A percentile compares a stretch with the other conserved stretches of the same genome.
phyloP scores from a whole-genome alignment of 2,113 vertebrate genomes.

The Pluvianellus socialis region DNA sequence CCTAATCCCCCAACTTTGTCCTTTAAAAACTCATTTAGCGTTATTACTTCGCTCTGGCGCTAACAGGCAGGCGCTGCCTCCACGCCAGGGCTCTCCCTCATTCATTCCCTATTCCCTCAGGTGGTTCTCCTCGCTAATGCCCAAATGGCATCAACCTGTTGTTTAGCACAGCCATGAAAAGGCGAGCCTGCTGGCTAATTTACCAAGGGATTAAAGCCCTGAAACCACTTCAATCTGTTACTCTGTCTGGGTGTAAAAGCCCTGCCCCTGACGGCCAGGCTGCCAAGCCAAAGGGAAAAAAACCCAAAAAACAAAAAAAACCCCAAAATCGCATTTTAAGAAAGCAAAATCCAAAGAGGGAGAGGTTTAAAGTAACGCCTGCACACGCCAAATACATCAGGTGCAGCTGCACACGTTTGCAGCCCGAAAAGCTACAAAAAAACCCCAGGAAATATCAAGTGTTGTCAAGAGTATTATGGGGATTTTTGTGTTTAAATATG shows the following conservation, averaged over 20 bases:
- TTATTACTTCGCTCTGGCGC: background rate
- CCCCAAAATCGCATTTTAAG: conserved; percentile 56
- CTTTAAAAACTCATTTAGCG: conserved; percentile 15
- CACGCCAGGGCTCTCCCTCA: conserved; percentile 21
- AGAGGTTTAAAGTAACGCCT: conserved; percentile 48
- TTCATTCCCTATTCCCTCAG: conserved; percentile 75
- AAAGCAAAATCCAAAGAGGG: conserved; percentile 72
- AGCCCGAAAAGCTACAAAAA: background rate
- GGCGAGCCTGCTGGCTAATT: conserved; percentile 86
- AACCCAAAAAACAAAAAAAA: no score
- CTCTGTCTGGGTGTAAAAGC: conserved; percentile 71
- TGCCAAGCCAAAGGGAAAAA: conserved; percentile 37
- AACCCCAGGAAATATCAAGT: rapidly evolving
- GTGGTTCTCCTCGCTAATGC: conserved; percentile 70
- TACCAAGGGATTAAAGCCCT: conserved; percentile 87
- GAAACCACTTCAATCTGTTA: conserved; percentile 85
- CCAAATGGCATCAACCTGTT: conserved; percentile 80
- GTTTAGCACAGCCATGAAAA: conserved; percentile 74
- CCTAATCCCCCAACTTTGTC: background rate
- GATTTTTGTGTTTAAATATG: background rate
- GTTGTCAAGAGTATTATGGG: rapidly evolving
- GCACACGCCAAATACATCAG: background rate
- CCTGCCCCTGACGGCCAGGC: conserved; percentile 54
- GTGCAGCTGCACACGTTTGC: background rate
- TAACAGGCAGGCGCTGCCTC: conserved; percentile 16